Percentiles rank a stretch among this genome's conserved stretches.
These are phyloP conservation scores for Tiliqua scincoides DNA, from an alignment of 2,113 vertebrate species.

Conservation along the genomic window DNA sequence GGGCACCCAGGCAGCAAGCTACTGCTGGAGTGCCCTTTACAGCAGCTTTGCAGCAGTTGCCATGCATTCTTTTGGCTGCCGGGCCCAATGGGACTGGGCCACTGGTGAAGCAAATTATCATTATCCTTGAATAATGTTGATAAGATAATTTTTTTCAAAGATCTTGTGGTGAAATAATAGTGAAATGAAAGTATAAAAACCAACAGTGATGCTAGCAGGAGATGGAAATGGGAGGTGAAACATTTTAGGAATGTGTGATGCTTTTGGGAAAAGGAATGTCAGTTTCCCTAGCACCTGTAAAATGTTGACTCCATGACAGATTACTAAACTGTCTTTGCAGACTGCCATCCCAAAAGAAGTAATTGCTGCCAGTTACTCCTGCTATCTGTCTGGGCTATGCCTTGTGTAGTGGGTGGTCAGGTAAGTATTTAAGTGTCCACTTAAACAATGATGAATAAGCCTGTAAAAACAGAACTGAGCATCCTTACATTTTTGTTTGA, in stretches of 20 bases:
- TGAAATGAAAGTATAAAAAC: not conserved
- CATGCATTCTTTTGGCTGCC: no score
- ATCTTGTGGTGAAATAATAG: not conserved
- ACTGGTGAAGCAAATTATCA: not conserved
- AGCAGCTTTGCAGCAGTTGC: no score
- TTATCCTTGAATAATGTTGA: not conserved
- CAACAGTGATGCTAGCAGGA: not conserved
- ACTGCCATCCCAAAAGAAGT: not conserved
- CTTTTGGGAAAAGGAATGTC: not conserved
- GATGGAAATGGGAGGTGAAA: not conserved
- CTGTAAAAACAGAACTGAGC: not conserved
- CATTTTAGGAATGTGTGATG: not conserved
- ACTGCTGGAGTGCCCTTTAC: no score
- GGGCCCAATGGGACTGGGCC: no score
- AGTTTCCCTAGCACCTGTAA: not conserved
- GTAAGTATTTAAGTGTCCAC: not conserved
- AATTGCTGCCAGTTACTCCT: not conserved
- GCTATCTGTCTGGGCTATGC: not conserved
- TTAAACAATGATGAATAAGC: conserved; percentile 2
- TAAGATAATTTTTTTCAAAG: accelerated
- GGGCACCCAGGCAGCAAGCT: no score
- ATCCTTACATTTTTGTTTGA: conserved; percentile 14
- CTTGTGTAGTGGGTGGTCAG: conserved; percentile 26
- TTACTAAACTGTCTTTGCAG: not conserved
- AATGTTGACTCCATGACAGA: not conserved